Evolutionary conservation across 2,797 vertebrate genomes (phyloP), one percentile per base, ranked within the genome.

Genomic region (Gambelia wislizenii): DNA sequence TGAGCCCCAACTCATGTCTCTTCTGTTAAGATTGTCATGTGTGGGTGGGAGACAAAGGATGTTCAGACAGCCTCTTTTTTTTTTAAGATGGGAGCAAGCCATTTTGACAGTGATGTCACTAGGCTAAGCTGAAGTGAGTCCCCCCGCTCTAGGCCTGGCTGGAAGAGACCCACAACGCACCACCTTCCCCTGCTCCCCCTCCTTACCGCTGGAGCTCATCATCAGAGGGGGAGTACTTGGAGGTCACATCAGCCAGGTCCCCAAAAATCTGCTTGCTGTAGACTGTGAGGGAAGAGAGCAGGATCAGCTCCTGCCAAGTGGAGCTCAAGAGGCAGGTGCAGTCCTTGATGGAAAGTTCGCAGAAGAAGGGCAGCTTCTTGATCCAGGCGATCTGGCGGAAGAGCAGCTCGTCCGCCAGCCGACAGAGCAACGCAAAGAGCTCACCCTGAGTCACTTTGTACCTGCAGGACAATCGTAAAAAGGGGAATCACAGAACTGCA

Each of bases 311-410:
- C 97, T 99, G 99, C 99, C 99, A 99, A 0, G 99, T 99, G 85
- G 98, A 98, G 94, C 99, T 99, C 91, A 99, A 97, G 94, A 99
- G 98, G 94, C 99, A 99, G 76, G 99, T 99, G 97, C 98, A 99
- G 97, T 99, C 99, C 95, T 99, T 98, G 94, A 99, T 99, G 97
- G 99, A 98, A 87, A 99, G 98, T 91, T 99, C 99, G 0, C 98
- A 98, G 97, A 99, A 99, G 97, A 99, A 99, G 0, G 99, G 99
- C 96, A 99, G 97, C 97, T 99, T 99, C 98, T 99, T 99, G 95
- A 99, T 98, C 99, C 99, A 99, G 90, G 98, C 98, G 95, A 99
- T 99, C 97, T 99, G 99, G 49, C 99, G 98, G 96, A 99, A 99
- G 79, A 99, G 98, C 92, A 99, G 97, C 96, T 99, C 99, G 0